Evolutionary conservation across 2,113 vertebrate genomes (phyloP).

Genomic region (Periophthalmodon schlosseri): DNA sequence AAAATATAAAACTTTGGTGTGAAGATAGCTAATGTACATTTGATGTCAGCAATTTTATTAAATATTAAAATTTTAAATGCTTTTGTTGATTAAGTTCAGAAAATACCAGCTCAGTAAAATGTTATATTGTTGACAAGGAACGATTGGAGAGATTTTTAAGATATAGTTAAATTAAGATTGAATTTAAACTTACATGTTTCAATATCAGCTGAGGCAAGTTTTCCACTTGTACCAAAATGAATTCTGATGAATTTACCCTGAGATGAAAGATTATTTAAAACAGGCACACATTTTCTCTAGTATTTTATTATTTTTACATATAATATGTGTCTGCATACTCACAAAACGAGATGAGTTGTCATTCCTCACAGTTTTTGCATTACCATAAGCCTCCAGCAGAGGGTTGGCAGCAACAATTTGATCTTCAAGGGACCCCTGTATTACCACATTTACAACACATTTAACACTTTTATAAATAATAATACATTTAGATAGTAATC

Average conservation of each 20-base stretch:
- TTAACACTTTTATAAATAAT: not conserved
- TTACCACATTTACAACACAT: not conserved
- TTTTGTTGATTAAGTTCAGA: not conserved
- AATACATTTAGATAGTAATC: not conserved
- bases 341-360: slow-evolving; percentile 85
- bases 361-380: slow-evolving; percentile 83
- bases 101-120: not conserved
- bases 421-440: slow-evolving; percentile 81
- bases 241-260: slow-evolving; percentile 73
- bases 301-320: not conserved
- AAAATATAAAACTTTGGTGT: too few species aligned
- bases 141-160: not conserved
- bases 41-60: too few species aligned
- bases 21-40: too few species aligned
- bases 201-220: slow-evolving; percentile 67
- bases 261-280: not conserved
- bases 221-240: slow-evolving; percentile 57
- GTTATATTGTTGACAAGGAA: too few species aligned
- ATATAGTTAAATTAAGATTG: not conserved
- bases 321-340: slow-evolving; percentile 48
- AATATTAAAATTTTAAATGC: too few species aligned
- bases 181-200: slow-evolving; percentile 62
- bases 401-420: slow-evolving; percentile 84
- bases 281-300: not conserved
- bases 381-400: slow-evolving; percentile 82